Evolutionary conservation across 2,113 vertebrate species (phyloP), one percentile per base, ranked within the genome.

Genomic region (Podocnemis expansa): DNA sequence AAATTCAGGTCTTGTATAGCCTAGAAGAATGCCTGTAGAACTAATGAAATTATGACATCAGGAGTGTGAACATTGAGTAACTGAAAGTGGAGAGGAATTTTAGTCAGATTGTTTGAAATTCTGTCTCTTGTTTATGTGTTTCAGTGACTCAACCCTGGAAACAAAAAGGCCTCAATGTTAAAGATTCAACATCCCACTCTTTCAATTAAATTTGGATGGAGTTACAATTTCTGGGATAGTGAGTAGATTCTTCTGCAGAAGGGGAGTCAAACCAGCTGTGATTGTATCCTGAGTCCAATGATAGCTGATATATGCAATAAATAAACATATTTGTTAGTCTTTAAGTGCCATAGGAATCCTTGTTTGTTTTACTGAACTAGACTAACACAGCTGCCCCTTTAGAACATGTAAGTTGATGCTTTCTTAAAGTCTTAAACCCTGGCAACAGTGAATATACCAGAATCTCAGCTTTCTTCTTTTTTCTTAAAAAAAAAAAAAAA

Each of bases 351-450:
- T n/a, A n/a, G n/a, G n/a, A n/a, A n/a, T n/a, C n/a, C n/a, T n/a
- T n/a, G n/a, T n/a, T n/a, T n/a, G n/a, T n/a, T n/a, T n/a, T n/a
- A n/a, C n/a, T n/a, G n/a, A n/a, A n/a, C n/a, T n/a, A n/a, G n/a
- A n/a, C n/a, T n/a, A n/a, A n/a, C n/a, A n/a, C n/a, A n/a, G n/a
- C n/a, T n/a, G n/a, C n/a, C n/a, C n/a, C n/a, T n/a, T n/a, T n/a
- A n/a, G n/a, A n/a, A n/a, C n/a, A n/a, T n/a, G n/a, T n/a, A n/a
- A n/a, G 75, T 80, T 93, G 31, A 52, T 88, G 6, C 84, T 91
- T 92, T 81, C 79, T 82, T 84, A 43, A 47, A 89, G 54, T 34
- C 13, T n/a, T 90, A 94, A 70, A 49, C 93, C 78, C 29, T 2
- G 1, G 5, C 0, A 0, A 87, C 51, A 75, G 56, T 52, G 67